Percentiles rank a stretch among this genome's conserved stretches.
These are phyloP conservation scores for Magallana angulata DNA, from an alignment of 1,140 invertebrate genomes.

Conservation along the genomic window DNA sequence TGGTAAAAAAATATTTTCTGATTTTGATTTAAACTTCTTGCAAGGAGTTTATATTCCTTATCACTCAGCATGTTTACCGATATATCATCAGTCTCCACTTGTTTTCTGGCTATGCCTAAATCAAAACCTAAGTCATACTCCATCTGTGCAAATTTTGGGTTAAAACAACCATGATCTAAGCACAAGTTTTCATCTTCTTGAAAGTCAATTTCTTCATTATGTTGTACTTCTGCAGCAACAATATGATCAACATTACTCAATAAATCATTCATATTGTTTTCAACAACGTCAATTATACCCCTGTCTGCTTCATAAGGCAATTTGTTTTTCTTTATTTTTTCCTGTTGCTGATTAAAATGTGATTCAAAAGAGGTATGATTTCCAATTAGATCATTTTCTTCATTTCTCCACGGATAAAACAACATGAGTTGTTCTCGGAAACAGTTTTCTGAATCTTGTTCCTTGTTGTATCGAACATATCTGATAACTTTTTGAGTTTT, in stretches of 20 bases:
- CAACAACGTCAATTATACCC: too few species aligned
- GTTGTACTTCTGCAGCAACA: conserved; percentile 1
- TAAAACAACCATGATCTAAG: background rate
- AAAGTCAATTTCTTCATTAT: background rate
- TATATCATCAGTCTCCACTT: too few species aligned
- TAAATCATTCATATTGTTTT: too few species aligned
- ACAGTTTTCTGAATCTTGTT: conserved; percentile 53
- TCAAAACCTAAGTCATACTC: too few species aligned
- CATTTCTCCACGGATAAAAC: conserved; percentile 55
- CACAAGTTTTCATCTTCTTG: background rate
- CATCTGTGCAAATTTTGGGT: background rate
- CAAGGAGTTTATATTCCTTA: background rate
- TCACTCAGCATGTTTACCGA: too few species aligned
- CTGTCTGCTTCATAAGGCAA: conserved; percentile 9
- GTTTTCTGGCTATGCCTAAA: too few species aligned
- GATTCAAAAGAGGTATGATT: conserved; percentile 16
- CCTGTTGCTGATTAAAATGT: background rate
- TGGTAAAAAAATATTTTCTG: conserved; percentile 48
- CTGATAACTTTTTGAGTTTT: conserved; percentile 52
- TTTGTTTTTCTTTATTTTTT: background rate
- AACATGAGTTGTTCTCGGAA: conserved; percentile 54
- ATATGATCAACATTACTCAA: background rate
- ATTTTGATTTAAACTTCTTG: conserved; percentile 28
- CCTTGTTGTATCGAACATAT: conserved; percentile 49
- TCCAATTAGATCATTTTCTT: conserved; percentile 50